phyloP scores from a whole-genome alignment of 2,113 vertebrate species.

The Dasypus novemcinctus region DNA sequence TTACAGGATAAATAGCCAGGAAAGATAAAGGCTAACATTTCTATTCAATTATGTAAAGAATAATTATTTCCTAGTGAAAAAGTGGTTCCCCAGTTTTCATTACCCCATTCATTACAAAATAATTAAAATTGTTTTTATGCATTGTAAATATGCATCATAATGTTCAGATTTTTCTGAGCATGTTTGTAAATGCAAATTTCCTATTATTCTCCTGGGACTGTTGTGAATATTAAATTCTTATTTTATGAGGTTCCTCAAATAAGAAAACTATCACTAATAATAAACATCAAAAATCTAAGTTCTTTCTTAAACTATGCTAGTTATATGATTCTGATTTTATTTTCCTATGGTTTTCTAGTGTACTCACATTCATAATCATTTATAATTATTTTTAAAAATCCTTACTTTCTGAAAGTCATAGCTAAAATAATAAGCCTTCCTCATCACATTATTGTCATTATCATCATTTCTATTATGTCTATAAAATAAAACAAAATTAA shows the following conservation, averaged over 20 bases:
- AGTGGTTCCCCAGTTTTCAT: background rate
- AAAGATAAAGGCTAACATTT: background rate
- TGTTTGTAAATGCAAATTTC: slow-evolving; percentile 8
- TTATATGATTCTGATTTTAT: background rate
- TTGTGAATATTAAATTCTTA: slow-evolving; percentile 19
- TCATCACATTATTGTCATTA: background rate
- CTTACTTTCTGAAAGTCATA: background rate
- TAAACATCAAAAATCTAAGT: background rate
- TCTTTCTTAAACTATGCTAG: background rate
- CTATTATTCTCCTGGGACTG: background rate
- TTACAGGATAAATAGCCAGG: background rate
- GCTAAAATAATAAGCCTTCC: background rate
- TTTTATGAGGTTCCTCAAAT: background rate
- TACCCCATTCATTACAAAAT: background rate
- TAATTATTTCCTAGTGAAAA: background rate
- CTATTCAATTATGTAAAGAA: background rate
- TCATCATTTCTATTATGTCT: background rate
- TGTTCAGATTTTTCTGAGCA: background rate
- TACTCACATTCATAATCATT: background rate
- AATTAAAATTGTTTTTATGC: background rate
- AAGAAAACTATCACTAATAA: slow-evolving; percentile 13
- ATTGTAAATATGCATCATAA: background rate
- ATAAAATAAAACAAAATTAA: background rate
- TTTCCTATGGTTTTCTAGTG: background rate
- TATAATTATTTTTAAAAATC: background rate